Evolutionary conservation across 2,888 invertebrate species (phyloP), one percentile per base, ranked within the genome.

Genomic region (Caenorhabditis wallacei): DNA sequence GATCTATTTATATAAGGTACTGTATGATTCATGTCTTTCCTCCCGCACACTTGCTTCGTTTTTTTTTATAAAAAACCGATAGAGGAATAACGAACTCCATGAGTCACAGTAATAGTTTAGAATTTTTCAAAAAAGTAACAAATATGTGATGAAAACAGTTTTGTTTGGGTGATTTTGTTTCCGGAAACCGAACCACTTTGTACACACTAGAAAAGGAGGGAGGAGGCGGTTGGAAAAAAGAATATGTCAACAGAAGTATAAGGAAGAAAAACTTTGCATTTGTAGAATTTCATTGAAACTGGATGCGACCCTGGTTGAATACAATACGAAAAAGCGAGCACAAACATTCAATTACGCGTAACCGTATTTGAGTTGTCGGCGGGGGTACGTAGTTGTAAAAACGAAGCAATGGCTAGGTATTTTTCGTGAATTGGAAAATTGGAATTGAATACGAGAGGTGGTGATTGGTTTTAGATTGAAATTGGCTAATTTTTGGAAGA

Each of bases 261-360:
- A 48, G 35, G 40, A 11, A 37, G n/a, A 35, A 56, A 56, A 56
- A 46, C 16, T 22, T 43, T 26, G 48, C 54, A 46, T 54, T 54
- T 46, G 24, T 51, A 46, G 24, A 56, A 57, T 53, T 75, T 56
- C 64, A 59, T 57, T 68, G 68, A 76, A 69, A 78, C 78, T 69
- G 59, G 78, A 78, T 78, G 78, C 69, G 69, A 78, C 69, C n/a
- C 56, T 37, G 22, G 57, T 59, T 63, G 69, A 68, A 68, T 78
- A 69, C 78, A 69, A 74, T 74, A 74, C 64, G 63, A 74, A 75
- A 78, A 78, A 78, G 78, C 78, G 78, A 78, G 78, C 78, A 78
- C 78, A 78, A 78, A 78, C 78, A 78, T 78, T 78, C 78, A 78
- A 78, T 69, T 69, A 78, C 78, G 78, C 69, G 78, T 78, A 78